phyloP scores from a whole-genome alignment of 2,797 vertebrate species.

The Trematomus bernacchii region DNA sequence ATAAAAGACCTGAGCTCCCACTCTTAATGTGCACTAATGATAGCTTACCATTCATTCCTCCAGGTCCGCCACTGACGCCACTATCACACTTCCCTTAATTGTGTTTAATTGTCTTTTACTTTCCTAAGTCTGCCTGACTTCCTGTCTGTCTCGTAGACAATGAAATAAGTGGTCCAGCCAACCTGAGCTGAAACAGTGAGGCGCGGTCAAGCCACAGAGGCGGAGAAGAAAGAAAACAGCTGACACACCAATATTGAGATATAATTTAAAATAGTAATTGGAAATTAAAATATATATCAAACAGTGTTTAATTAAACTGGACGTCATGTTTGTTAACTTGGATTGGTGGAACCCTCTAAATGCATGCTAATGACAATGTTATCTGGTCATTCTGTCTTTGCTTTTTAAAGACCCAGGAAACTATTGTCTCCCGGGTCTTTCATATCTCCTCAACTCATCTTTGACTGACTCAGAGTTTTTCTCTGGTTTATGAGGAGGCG shows the following conservation, averaged over 20 bases:
- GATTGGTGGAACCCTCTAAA: slow-evolving; percentile 49
- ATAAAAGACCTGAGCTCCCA: background rate
- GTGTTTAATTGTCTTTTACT: slow-evolving; percentile 20
- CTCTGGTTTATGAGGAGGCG: slow-evolving; percentile 44
- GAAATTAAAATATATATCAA: slow-evolving; percentile 60
- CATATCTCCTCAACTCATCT: slow-evolving; percentile 60
- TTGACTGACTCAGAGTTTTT: slow-evolving; percentile 59
- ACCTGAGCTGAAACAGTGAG: slow-evolving; percentile 1
- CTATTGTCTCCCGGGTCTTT: slow-evolving; percentile 67
- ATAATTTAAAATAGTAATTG: slow-evolving; percentile 67
- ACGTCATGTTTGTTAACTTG: slow-evolving; percentile 59
- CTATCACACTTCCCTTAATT: slow-evolving; percentile 47
- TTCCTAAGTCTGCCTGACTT: background rate
- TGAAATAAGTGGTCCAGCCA: slow-evolving; percentile 33
- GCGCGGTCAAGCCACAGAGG: slow-evolving; percentile 39
- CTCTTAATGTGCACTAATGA: slow-evolving; percentile 46
- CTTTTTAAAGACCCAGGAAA: slow-evolving; percentile 48
- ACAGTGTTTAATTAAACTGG: slow-evolving; percentile 69
- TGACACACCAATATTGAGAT: slow-evolving; percentile 45
- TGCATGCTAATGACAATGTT: slow-evolving; percentile 68
- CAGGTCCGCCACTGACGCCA: slow-evolving; percentile 40
- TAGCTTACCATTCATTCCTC: slow-evolving; percentile 33
- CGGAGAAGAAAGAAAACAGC: slow-evolving; percentile 55
- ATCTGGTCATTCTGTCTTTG: slow-evolving; percentile 65
- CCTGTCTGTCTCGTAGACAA: background rate